Percentiles rank a stretch among this genome's conserved stretches.
These are phyloP conservation scores for Nemopilema nomurai DNA, from an alignment of 30 jellyfish, hydroid and myxozoan species.

Conservation along the genomic window DNA sequence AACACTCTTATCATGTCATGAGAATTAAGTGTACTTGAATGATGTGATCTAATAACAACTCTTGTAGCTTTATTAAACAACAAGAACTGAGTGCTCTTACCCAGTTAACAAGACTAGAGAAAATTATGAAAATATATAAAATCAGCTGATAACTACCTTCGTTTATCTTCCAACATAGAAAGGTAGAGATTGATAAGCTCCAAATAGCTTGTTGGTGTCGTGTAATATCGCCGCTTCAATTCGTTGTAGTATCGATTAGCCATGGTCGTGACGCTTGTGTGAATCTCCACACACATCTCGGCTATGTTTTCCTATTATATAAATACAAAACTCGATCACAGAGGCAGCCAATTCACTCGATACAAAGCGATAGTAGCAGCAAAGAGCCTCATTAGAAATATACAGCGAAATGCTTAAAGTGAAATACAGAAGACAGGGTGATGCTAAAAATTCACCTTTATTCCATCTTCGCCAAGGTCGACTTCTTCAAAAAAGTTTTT, in stretches of 20 bases:
- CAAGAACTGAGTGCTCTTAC: too few species aligned
- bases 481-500: slow-evolving; percentile 86
- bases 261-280: slow-evolving; percentile 82
- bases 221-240: slow-evolving; percentile 77
- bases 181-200: slow-evolving; percentile 80
- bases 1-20: too few species aligned
- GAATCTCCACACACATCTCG: slow-evolving; percentile 92
- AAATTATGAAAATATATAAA: too few species aligned
- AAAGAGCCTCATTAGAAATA: too few species aligned
- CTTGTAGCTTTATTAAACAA: too few species aligned
- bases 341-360: too few species aligned
- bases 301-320: slow-evolving; percentile 76
- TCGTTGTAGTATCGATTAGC: slow-evolving; percentile 80
- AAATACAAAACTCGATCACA: too few species aligned
- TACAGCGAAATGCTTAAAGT: too few species aligned
- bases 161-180: slow-evolving; percentile 80
- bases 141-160: slow-evolving; percentile 37
- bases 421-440: background rate
- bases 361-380: too few species aligned
- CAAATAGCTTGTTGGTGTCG: slow-evolving; percentile 92
- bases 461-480: slow-evolving; percentile 81
- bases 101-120: too few species aligned
- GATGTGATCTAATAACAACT: too few species aligned
- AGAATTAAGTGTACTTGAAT: too few species aligned
- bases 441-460: slow-evolving; percentile 49